These are phyloP conservation scores for Fregata magnificens DNA, from an alignment of 2,113 vertebrate species.

Conservation along the genomic window DNA sequence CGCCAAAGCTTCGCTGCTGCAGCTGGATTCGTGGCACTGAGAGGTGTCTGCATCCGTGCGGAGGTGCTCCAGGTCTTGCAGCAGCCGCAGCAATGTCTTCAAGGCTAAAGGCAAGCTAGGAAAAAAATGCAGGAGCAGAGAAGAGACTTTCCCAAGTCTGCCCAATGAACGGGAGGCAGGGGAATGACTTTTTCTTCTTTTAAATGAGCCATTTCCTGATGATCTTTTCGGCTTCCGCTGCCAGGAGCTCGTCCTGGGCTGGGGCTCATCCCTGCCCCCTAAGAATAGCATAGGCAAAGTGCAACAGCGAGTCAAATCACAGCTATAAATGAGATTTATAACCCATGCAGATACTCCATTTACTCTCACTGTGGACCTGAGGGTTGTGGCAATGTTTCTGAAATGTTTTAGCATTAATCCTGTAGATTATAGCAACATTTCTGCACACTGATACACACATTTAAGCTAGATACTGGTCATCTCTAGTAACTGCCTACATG, in stretches of 20 bases:
- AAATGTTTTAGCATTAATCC: fast-evolving
- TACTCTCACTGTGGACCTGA: neutral
- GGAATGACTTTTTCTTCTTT: neutral
- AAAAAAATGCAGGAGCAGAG: neutral
- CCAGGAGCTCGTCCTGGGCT: neutral
- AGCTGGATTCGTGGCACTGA: fast-evolving
- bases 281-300: fast-evolving
- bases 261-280: neutral
- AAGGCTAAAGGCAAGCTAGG: neutral
- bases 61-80: neutral
- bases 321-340: neutral
- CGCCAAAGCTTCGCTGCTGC: fast-evolving
- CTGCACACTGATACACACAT: fast-evolving
- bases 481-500: fast-evolving
- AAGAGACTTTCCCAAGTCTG: neutral
- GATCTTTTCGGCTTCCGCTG: neutral
- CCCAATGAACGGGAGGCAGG: fast-evolving
- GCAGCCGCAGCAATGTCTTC: neutral
- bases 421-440: fast-evolving
- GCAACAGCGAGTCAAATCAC: fast-evolving
- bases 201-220: neutral
- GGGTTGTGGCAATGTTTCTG: fast-evolving
- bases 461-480: fast-evolving
- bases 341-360: fast-evolving
- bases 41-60: fast-evolving